phyloP scores from a whole-genome alignment of 2,888 invertebrate genomes.

The Norana najaformis region DNA sequence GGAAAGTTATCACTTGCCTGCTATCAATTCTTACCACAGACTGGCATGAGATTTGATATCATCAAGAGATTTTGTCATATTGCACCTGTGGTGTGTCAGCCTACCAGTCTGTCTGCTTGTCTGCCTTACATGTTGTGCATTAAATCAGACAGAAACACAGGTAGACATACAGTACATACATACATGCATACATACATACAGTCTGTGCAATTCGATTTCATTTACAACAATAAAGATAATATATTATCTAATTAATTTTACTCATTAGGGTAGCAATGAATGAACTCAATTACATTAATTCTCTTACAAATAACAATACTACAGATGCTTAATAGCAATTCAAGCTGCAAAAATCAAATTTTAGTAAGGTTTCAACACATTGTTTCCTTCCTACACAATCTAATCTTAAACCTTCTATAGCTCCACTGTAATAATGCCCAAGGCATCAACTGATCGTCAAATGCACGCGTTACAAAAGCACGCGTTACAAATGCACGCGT shows the following conservation, averaged over 20 bases:
- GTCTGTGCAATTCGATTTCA: background rate
- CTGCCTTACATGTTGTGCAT: background rate
- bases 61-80: background rate
- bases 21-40: background rate
- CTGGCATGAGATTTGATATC: background rate
- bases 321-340: background rate
- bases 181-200: background rate
- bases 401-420: background rate
- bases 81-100: background rate
- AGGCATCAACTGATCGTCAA: too few species aligned
- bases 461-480: too few species aligned
- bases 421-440: background rate
- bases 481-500: too few species aligned
- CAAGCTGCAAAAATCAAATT: slow-evolving; percentile 1
- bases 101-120: background rate
- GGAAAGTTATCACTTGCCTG: background rate
- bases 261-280: background rate
- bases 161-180: too few species aligned
- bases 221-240: background rate
- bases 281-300: background rate
- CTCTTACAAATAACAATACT: background rate
- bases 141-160: background rate
- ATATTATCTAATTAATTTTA: background rate
- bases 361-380: background rate
- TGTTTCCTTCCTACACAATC: background rate